These are phyloP conservation scores for Pachypsylla venusta DNA, from an alignment of 1,140 invertebrate genomes.

Conservation along the genomic window DNA sequence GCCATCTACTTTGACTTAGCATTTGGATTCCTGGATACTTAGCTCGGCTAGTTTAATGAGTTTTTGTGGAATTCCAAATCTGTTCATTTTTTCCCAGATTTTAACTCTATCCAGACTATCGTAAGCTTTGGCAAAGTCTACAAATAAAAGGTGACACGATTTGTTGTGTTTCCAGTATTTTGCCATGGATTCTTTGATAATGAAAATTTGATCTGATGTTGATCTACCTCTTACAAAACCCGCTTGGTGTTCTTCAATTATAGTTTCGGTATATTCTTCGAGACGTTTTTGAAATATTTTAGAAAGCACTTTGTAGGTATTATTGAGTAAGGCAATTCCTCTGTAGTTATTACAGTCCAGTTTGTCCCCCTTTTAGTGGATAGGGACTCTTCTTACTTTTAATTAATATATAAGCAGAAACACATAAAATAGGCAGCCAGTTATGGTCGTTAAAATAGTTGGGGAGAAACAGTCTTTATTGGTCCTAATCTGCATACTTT, in stretches of 20 bases:
- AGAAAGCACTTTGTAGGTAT: conserved; percentile 14
- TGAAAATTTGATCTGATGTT: conserved; percentile 14
- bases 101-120: conserved; percentile 11
- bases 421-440: too few relatives aligned
- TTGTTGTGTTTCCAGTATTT: conserved; percentile 15
- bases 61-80: conserved; percentile 15
- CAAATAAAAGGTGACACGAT: conserved; percentile 37
- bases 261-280: conserved; percentile 12
- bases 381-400: not conserved
- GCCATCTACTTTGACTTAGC: not conserved
- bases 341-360: conserved; percentile 15
- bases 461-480: too few relatives aligned
- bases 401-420: too few relatives aligned
- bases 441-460: too few relatives aligned
- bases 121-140: conserved; percentile 18
- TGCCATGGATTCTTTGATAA: conserved; percentile 3
- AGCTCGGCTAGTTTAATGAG: conserved; percentile 9
- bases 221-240: conserved; percentile 16
- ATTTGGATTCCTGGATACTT: conserved; percentile 6
- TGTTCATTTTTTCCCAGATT: conserved; percentile 11
- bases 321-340: conserved; percentile 16
- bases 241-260: conserved; percentile 16
- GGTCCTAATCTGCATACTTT: too few relatives aligned
- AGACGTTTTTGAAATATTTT: conserved; percentile 13
- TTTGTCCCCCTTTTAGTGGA: conserved; percentile 18